Conservation (phyloP, 2,797 vertebrate species). For the Odontamblyopus rebecca region DNA sequence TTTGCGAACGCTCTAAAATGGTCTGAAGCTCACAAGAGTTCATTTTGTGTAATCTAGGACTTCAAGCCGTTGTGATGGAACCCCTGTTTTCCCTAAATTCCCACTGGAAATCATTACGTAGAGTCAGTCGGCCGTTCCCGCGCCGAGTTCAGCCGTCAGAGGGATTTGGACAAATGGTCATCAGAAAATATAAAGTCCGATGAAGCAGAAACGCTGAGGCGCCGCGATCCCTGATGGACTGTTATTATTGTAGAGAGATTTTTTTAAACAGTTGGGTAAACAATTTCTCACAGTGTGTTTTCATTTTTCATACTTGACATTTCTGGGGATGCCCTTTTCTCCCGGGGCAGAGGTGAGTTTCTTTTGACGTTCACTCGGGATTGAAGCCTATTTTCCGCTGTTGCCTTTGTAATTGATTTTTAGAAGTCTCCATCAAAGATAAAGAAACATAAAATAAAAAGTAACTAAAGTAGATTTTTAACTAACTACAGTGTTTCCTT, state of each 20-base stretch:
- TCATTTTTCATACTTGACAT: constrained; percentile 18
- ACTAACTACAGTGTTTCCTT: too few relatives aligned
- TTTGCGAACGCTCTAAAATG: too few relatives aligned
- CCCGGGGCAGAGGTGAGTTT: background rate
- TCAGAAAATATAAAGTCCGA: constrained; percentile 29
- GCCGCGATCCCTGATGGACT: constrained; percentile 8
- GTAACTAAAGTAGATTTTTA: too few relatives aligned
- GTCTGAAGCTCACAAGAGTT: too few relatives aligned
- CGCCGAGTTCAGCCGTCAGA: constrained; percentile 11
- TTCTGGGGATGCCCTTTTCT: constrained; percentile 11
- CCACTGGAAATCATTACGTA: background rate
- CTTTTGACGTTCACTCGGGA: constrained; percentile 25
- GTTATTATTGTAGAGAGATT: background rate
- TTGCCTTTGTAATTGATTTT: background rate
- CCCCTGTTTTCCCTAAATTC: background rate
- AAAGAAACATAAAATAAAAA: too few relatives aligned
- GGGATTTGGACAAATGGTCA: background rate
- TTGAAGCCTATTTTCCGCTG: constrained; percentile 22
- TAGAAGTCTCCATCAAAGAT: too few relatives aligned
- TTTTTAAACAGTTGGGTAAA: background rate
- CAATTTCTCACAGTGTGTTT: background rate
- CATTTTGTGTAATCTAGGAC: too few relatives aligned
- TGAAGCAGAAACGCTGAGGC: constrained; percentile 33
- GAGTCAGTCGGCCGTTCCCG: background rate
- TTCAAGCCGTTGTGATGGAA: background rate